Conservation (phyloP, 2,113 vertebrate genomes). For the Aleadryas rufinucha region DNA sequence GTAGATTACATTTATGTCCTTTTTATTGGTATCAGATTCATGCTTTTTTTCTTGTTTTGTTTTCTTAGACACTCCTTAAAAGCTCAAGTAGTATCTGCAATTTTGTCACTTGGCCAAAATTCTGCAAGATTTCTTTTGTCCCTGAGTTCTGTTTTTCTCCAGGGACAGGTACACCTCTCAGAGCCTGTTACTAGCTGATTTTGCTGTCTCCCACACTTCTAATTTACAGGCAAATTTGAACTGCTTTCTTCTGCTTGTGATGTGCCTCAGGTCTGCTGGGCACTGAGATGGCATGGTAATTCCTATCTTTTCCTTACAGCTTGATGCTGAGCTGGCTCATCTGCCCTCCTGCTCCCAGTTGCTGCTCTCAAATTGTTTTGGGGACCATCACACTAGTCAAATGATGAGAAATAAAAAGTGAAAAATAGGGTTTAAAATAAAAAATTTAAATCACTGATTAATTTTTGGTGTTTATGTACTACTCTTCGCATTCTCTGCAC, state of each 20-base stretch:
- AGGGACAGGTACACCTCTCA: background rate
- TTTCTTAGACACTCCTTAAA: background rate
- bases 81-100: background rate
- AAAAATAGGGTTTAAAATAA: background rate
- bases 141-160: background rate
- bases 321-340: background rate
- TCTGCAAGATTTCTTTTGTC: background rate
- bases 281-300: background rate
- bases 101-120: background rate
- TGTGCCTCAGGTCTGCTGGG: background rate
- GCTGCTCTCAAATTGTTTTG: background rate
- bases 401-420: background rate
- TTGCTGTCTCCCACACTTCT: background rate
- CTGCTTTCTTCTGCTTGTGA: background rate
- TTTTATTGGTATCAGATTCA: background rate
- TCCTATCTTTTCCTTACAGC: background rate
- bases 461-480: background rate
- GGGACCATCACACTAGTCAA: background rate
- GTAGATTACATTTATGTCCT: background rate
- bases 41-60: background rate
- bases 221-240: background rate
- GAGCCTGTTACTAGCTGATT: background rate
- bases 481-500: background rate
- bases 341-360: background rate
- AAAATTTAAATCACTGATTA: background rate